Percentiles rank a stretch among this genome's conserved stretches.
Conservation (phyloP, 1,140 invertebrate genomes). For the Leptonema lineaticorne region DNA sequence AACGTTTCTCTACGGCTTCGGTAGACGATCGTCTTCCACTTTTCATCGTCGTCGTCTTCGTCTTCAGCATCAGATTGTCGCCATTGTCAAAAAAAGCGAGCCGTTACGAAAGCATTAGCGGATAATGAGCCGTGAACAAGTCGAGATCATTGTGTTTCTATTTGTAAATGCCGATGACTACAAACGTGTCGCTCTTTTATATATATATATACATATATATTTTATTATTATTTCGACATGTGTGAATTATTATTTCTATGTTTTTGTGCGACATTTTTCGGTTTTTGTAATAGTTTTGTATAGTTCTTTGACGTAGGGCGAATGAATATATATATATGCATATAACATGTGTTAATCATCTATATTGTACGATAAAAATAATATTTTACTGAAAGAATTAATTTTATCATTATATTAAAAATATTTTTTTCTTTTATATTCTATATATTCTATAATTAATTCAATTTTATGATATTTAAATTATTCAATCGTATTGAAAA, state of each 20-base stretch:
- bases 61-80: conserved; percentile 23
- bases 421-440: no score
- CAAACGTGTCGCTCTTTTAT: neutral
- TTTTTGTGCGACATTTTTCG: neutral
- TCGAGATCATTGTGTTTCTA: conserved; percentile 34
- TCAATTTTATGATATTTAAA: no score
- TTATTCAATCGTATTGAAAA: no score
- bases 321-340: no score
- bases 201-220: neutral
- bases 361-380: no score
- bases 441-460: no score
- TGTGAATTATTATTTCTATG: no score
- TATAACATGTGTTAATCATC: no score
- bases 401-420: no score
- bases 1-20: no score
- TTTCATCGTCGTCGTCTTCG: conserved; percentile 16
- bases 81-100: conserved; percentile 38
- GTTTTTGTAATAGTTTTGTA: neutral
- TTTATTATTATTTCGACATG: neutral
- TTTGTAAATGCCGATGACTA: conserved; percentile 30
- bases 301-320: neutral
- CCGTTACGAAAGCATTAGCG: conserved; percentile 39
- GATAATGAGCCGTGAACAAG: conserved; percentile 39
- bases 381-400: no score
- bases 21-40: no score